Percentiles rank a stretch among this genome's conserved stretches.
phyloP scores from a whole-genome alignment of 2,113 vertebrate species.

The Blennius ocellaris region DNA sequence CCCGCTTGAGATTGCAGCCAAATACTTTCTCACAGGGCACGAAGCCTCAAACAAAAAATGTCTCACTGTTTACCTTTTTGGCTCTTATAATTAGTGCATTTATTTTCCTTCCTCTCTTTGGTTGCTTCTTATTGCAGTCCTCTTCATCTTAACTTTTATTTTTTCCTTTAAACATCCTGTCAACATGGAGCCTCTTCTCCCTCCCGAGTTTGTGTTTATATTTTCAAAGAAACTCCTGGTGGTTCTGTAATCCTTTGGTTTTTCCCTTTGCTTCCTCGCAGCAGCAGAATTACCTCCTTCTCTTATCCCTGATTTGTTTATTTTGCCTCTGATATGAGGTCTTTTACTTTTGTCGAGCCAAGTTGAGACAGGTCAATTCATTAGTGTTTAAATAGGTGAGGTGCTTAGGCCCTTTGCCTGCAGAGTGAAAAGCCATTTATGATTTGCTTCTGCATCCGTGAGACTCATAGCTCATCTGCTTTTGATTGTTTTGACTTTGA shows the following conservation, averaged over 20 bases:
- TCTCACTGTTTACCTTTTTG: conserved; percentile 11
- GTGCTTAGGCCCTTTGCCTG: conserved; percentile 69
- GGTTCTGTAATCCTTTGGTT: conserved; percentile 35
- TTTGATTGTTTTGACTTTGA: conserved; percentile 52
- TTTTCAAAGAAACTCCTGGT: conserved; percentile 2
- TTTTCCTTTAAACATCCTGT: background rate
- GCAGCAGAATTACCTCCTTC: conserved; percentile 19
- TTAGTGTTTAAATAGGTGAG: conserved; percentile 71
- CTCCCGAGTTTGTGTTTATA: background rate
- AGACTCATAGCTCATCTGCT: conserved; percentile 51
- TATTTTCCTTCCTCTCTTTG: conserved; percentile 2
- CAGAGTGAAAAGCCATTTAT: conserved; percentile 59
- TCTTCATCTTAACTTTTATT: too few species aligned
- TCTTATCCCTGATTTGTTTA: conserved; percentile 62
- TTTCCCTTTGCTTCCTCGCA: conserved; percentile 23
- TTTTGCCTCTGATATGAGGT: conserved; percentile 59
- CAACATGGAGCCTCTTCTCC: background rate
- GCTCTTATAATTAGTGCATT: background rate
- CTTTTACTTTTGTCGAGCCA: conserved; percentile 44
- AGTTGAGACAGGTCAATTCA: conserved; percentile 71
- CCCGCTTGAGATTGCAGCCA: conserved; percentile 12
- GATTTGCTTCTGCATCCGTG: conserved; percentile 60
- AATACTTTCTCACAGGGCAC: background rate
- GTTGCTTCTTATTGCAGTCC: too few species aligned
- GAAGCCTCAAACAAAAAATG: background rate